Evolutionary conservation across 2,888 invertebrate genomes (phyloP), one percentile per base, ranked within the genome.

Genomic region (Drosophila multiciliata): DNA sequence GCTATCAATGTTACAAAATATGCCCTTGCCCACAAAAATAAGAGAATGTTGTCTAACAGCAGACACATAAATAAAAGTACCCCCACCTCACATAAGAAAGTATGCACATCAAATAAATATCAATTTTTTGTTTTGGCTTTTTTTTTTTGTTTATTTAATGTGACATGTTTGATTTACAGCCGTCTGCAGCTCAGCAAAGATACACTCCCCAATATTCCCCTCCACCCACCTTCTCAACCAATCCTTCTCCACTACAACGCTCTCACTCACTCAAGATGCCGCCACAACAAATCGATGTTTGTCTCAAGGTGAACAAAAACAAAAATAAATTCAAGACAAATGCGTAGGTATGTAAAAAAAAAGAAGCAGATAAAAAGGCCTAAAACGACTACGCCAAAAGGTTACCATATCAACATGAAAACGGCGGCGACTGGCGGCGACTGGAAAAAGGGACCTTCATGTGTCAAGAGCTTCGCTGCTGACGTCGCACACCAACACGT

Each of bases 251-350:
- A 29, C 29, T 29, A 29, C 29, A 29, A 29, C 48, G 29, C 57
- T 42, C 65, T 40, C 42, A 49, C 57, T 36, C 29, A 40, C 49
- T 45, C 58, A 63, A 69, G 69, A 66, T 66, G 79, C 73, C 57
- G 81, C 83, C 85, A 89, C 73, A 87, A 85, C 84, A 85, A 89
- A 85, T 85, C 88, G 86, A 85, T 85, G 89, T 69, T 55, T 75
- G 85, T 89, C 89, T 85, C 85, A 85, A 85, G 85, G 89, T 85
- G 80, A 85, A 82, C 81, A 78, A 75, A 87, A 82, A 85, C 66
- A 82, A 42, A 84, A 77, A 82, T 75, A 77, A 49, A 50, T 12
- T 48, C 58, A 65, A 33, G 55, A 68, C 45, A 55, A 66, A 66
- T 79, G 71, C 66, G 66, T 82, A 62, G 62, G 57, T 49, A 68